Base-by-base conservation (phyloP, 1,140 invertebrate species). In the Neodiprion lecontei region DNA sequence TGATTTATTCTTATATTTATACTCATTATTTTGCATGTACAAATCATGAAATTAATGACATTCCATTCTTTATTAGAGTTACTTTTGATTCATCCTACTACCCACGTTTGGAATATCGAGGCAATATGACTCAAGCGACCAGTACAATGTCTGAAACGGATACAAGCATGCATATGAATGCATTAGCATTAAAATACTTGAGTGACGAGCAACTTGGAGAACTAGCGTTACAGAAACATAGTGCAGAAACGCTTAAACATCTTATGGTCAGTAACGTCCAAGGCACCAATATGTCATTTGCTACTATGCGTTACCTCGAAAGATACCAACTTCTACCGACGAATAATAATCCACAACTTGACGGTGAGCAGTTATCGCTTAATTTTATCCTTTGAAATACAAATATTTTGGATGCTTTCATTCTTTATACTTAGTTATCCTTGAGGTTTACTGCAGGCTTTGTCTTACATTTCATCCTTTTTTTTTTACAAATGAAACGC, bases 231-330 rank as follows among this genome's bases (percentile, higher is more conserved):
- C 85, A 86, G 69, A 85, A 81, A 40, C 82, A 85, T 75, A 78
- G 77, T 72, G 66, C 77, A 7, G 72, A 77, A 40, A 78, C 80
- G 17, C 74, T 83, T 8, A 84, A 84, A 66, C 82, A 84, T 74
- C 67, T 83, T 9, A 78, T 84, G 78, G 23, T 83, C 28, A 81
- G 80, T 77, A 86, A 85, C 74, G 75, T 85, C 14, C 78, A 84
- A 49, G 85, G 84, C 28, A 78, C 79, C 50, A 91, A 92, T 66
- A 90, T 93, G 87, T 93, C 92, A 9, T 89, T 92, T 77, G 91
- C 91, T 50, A 92, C 92, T 21, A 89, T 91, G 82, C 90, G 91
- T 79, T 93, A 93, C 79, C 90, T 93, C 87, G 90, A 92, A 80
- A 91, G 90, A 80, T 92, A 93, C 81, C 90, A 92, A 78, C 80